Evolutionary conservation across 2,888 invertebrate genomes (phyloP).

Genomic region (Spatulosminthurus flaviceps): DNA sequence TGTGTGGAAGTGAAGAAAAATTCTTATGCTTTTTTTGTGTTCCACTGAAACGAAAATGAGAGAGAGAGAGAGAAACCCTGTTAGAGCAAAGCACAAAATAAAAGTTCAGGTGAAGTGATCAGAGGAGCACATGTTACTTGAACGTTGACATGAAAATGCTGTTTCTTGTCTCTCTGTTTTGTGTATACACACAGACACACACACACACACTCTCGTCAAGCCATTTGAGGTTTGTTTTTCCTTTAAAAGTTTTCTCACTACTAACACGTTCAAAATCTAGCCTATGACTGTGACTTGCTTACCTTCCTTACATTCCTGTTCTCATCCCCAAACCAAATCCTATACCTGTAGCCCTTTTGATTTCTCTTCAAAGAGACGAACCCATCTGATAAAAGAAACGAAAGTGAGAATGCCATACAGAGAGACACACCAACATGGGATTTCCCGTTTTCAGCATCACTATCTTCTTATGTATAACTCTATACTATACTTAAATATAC

Average conservation of each 20-base stretch:
- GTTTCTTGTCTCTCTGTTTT: no score
- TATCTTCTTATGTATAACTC: neutral
- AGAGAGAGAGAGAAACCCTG: slow-evolving; percentile 1
- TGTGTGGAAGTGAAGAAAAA: neutral
- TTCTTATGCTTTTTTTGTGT: neutral
- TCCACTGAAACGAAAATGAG: neutral
- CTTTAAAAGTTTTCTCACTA: neutral
- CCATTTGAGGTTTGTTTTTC: neutral
- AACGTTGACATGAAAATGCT: neutral
- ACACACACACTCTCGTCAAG: slow-evolving; percentile 7
- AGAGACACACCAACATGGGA: slow-evolving; percentile 34
- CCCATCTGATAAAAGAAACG: slow-evolving; percentile 45
- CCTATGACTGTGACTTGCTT: slow-evolving; percentile 22
- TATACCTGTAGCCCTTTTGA: slow-evolving; percentile 24
- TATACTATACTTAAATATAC: no score
- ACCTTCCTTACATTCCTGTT: slow-evolving; percentile 33
- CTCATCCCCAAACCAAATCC: slow-evolving; percentile 36
- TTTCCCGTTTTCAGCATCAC: slow-evolving; percentile 33
- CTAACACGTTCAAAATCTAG: slow-evolving; percentile 26
- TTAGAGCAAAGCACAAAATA: slow-evolving; percentile 9
- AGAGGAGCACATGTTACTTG: slow-evolving; percentile 32
- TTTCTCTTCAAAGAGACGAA: slow-evolving; percentile 42
- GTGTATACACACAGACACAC: no score
- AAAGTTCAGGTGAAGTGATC: neutral
- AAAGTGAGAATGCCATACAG: slow-evolving; percentile 37